Base-by-base conservation (phyloP, 2,113 vertebrate genomes). In the Eira barbara region DNA sequence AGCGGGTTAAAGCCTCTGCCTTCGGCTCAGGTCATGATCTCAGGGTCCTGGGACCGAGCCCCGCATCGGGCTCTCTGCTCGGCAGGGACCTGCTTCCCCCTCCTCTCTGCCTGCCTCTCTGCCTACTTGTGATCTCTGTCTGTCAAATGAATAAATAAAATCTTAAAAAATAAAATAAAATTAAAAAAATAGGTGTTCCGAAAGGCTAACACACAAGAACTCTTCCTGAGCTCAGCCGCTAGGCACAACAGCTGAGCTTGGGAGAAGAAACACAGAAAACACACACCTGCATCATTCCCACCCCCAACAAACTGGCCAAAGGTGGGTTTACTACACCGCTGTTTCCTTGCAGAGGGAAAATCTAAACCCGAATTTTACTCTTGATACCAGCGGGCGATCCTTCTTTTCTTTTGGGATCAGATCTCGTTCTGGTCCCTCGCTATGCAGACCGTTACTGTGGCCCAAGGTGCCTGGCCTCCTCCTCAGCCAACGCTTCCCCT, bases 351-450 rank as follows among this genome's bases (percentile, higher is more conserved):
- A 2, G 10, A 61, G 39, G 34, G 55, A 74, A 92, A 91, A 97
- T 76, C 80, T 89, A 87, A 94, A 65, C 15, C 47, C 94, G 29
- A 85, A 83, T 89, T 78, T 98, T 10, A 36, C 34, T 85, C 47
- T 27, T 78, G 29, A 71, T 71, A 86, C 27, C 84, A 93, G 52
- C 25, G 29, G 73, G 42, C 25, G n/a, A 69, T 49, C 52, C 83
- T 95, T 47, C 67, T 78, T 61, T 36, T 69, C 80, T 91, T 88
- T 82, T 63, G 3, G 61, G 25, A 74, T 13, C 55, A 27, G 15
- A 55, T 21, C 76, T 93, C 73, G 1, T 57, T 74, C 59, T 11
- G 14, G 23, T 76, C 23, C 5, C 61, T 34, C 17, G 67, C 73
- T 91, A 57, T 47, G 79, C 79, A 63, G 31, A 89, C 57, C 29